A percentile compares a stretch with the other conserved stretches of the same genome.
These are phyloP conservation scores for Cyprinodon tularosa DNA, from an alignment of 2,113 vertebrate species.

Conservation along the genomic window DNA sequence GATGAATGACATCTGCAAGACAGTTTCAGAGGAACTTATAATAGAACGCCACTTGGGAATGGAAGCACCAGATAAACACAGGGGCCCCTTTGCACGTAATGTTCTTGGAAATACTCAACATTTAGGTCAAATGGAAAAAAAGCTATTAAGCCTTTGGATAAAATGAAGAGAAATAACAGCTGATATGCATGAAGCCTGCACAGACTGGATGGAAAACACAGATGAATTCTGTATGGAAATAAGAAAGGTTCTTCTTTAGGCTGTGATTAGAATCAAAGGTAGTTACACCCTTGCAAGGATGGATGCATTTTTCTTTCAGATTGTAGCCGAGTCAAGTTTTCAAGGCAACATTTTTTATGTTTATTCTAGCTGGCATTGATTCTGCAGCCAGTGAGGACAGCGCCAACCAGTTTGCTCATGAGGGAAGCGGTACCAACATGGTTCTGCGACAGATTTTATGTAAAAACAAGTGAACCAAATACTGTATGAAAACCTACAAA, in stretches of 20 bases:
- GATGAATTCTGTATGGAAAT: neutral
- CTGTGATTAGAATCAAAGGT: slow-evolving; percentile 16
- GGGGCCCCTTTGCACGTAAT: slow-evolving; percentile 22
- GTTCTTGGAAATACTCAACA: slow-evolving; percentile 41
- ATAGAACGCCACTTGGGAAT: neutral
- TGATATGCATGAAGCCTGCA: neutral
- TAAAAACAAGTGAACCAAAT: slow-evolving; percentile 17
- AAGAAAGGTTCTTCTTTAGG: slow-evolving; percentile 1
- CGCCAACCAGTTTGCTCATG: slow-evolving; percentile 21
- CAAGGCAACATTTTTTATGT: slow-evolving; percentile 8
- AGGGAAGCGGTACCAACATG: neutral
- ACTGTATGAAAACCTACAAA: neutral
- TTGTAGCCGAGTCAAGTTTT: slow-evolving; percentile 18
- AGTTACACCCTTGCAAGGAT: slow-evolving; percentile 7
- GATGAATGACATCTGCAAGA: neutral
- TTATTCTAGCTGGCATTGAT: slow-evolving; percentile 21
- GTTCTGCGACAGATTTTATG: slow-evolving; percentile 7
- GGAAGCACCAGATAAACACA: neutral
- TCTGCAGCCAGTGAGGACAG: slow-evolving; percentile 1
- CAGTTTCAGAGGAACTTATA: neutral
- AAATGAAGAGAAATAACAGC: slow-evolving; percentile 14
- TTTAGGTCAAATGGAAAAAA: slow-evolving; percentile 13
- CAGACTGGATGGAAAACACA: neutral
- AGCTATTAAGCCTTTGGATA: slow-evolving; percentile 32
- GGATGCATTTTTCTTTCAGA: slow-evolving; percentile 26